These are phyloP conservation scores for Nannospalax galili DNA, from an alignment of 2,113 vertebrate species.

Conservation along the genomic window DNA sequence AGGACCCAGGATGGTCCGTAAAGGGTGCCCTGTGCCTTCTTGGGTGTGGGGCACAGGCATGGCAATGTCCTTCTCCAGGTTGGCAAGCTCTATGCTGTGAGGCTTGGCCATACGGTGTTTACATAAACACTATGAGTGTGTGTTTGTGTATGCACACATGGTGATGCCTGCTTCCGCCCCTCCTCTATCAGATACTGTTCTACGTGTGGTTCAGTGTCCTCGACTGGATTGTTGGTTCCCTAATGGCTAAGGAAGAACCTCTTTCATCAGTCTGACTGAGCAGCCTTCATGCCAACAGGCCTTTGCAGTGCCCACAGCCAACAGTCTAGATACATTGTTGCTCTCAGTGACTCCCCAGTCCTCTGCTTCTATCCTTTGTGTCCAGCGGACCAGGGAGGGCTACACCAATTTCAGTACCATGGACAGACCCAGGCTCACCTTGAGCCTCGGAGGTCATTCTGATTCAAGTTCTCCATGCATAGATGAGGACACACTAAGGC, in stretches of 20 bases:
- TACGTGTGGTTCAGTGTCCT: background rate
- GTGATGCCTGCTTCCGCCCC: background rate
- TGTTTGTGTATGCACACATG: background rate
- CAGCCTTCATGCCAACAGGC: background rate
- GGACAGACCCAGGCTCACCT: background rate
- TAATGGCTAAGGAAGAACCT: background rate
- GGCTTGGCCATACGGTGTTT: background rate
- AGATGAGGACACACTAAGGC: background rate
- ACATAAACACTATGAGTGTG: background rate
- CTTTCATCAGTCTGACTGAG: background rate
- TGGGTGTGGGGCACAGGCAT: no score
- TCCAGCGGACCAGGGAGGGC: background rate
- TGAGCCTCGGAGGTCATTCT: background rate
- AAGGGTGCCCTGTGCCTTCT: background rate
- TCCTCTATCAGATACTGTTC: background rate
- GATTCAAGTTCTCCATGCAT: background rate
- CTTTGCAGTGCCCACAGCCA: background rate
- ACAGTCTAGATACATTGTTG: background rate
- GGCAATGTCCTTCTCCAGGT: background rate
- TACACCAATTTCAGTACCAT: conserved; percentile 7
- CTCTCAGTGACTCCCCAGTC: background rate
- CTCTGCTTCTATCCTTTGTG: background rate
- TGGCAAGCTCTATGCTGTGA: background rate
- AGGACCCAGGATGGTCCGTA: background rate
- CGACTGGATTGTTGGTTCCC: background rate